A percentile compares a stretch with the other conserved stretches of the same genome.
These are phyloP conservation scores for Scartelaos histophorus DNA, from an alignment of 2,113 vertebrate species.

Conservation along the genomic window DNA sequence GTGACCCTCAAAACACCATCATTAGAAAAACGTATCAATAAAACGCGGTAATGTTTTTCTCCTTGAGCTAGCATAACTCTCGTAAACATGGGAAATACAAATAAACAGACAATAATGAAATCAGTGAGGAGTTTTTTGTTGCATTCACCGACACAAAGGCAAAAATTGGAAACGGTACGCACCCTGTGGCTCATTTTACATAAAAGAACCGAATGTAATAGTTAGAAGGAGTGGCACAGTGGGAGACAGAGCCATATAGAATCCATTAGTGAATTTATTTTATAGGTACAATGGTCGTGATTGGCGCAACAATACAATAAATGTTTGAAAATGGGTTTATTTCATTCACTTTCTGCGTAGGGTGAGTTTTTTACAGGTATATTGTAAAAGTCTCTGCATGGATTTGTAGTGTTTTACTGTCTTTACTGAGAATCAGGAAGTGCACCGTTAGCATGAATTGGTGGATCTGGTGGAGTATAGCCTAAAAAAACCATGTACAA, in stretches of 20 bases:
- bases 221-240: slow-evolving; percentile 11
- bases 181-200: slow-evolving; percentile 22
- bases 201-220: slow-evolving; percentile 16
- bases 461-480: no score
- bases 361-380: no score
- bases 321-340: not conserved
- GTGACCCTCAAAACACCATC: not conserved
- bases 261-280: slow-evolving; percentile 36
- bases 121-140: slow-evolving; percentile 2
- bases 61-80: not conserved
- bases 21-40: not conserved
- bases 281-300: slow-evolving; percentile 18
- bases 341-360: not conserved
- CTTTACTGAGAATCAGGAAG: no score
- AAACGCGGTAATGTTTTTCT: no score
- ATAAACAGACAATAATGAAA: not conserved
- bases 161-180: slow-evolving; percentile 8
- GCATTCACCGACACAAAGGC: slow-evolving; percentile 23
- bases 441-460: no score
- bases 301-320: slow-evolving; percentile 14
- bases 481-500: no score
- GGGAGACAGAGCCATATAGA: slow-evolving; percentile 7
- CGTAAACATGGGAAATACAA: not conserved
- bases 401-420: no score
- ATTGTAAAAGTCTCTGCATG: no score